Conservation (phyloP, 2,797 vertebrate genomes). For the Poeciliopsis infans region DNA sequence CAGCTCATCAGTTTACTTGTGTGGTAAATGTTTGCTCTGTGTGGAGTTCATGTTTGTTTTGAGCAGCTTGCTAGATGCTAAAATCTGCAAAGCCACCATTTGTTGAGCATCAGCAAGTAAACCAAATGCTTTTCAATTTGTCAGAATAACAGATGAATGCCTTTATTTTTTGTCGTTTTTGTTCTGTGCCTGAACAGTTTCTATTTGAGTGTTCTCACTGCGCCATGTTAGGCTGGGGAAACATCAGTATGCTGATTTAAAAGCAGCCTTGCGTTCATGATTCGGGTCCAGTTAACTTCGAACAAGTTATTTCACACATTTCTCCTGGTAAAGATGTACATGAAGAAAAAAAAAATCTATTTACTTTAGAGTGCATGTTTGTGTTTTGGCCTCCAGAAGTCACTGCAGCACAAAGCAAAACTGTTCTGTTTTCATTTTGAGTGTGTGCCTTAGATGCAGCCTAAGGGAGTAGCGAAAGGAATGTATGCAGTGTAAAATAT, state of each 20-base stretch:
- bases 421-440: conserved; percentile 6
- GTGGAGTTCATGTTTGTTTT: conserved; percentile 20
- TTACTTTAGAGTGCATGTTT: not conserved
- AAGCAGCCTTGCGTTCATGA: not conserved
- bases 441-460: not conserved
- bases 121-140: conserved; percentile 35
- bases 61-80: conserved; percentile 8
- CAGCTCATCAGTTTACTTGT: conserved; percentile 97
- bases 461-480: not conserved
- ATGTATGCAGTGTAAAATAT: not conserved
- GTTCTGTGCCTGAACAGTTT: conserved; percentile 11
- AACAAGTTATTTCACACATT: not conserved
- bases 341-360: not conserved
- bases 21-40: conserved; percentile 87
- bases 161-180: conserved; percentile 8
- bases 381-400: conserved; percentile 7
- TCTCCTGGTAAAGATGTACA: not conserved
- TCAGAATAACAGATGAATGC: conserved; percentile 11
- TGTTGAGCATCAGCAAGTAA: conserved; percentile 37
- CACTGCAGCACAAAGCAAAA: not conserved
- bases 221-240: conserved; percentile 33
- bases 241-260: conserved; percentile 34
- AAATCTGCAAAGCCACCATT: conserved; percentile 17
- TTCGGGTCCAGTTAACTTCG: not conserved
- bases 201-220: conserved; percentile 35